phyloP scores from a whole-genome alignment of 2,113 vertebrate species.

The Bufo gargarizans region DNA sequence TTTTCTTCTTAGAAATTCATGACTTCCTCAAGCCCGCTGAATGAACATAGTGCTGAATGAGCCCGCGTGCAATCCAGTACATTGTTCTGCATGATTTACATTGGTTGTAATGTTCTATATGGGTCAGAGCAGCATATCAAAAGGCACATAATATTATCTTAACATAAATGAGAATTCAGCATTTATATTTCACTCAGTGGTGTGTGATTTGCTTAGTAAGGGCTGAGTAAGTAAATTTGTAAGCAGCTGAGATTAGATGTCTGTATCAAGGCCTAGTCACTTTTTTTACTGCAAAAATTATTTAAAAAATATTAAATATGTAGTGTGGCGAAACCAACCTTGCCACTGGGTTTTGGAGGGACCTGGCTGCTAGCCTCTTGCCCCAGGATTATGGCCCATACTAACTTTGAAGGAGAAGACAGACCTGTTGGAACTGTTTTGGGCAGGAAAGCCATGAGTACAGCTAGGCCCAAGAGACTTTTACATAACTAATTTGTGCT shows the following conservation, averaged over 20 bases:
- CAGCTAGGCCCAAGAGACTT: too few species aligned
- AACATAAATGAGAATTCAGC: slow-evolving; percentile 11
- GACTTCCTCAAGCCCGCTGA: background rate
- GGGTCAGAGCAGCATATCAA: slow-evolving; percentile 12
- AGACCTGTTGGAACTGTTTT: too few species aligned
- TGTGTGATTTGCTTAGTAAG: background rate
- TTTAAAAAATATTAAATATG: too few species aligned
- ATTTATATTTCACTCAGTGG: background rate
- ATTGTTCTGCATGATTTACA: slow-evolving; percentile 38
- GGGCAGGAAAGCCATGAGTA: too few species aligned
- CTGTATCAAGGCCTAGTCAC: background rate
- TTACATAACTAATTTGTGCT: too few species aligned
- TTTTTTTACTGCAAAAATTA: background rate
- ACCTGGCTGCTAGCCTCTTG: too few species aligned
- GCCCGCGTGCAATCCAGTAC: background rate
- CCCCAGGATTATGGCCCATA: too few species aligned
- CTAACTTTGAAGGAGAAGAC: too few species aligned
- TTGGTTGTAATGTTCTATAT: slow-evolving; percentile 30
- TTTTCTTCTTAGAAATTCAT: background rate
- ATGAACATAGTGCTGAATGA: background rate
- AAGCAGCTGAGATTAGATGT: background rate
- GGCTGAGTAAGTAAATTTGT: slow-evolving; percentile 18
- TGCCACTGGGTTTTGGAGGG: too few species aligned
- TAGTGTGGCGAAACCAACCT: too few species aligned
- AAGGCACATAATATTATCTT: slow-evolving; percentile 9